These are phyloP conservation scores for Eleginops maclovinus DNA, from an alignment of 2,113 vertebrate species.

Conservation along the genomic window DNA sequence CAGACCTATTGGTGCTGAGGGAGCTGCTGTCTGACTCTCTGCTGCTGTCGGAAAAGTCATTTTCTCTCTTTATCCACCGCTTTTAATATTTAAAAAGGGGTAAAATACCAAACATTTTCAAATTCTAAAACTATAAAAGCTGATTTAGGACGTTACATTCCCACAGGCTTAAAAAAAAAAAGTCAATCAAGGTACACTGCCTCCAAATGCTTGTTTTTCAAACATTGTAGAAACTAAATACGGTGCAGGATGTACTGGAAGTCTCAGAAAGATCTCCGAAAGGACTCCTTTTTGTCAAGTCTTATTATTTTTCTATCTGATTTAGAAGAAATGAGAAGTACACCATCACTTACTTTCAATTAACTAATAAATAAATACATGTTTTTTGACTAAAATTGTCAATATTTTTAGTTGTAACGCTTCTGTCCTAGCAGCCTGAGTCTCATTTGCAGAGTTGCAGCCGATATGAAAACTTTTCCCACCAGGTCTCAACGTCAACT, in stretches of 20 bases:
- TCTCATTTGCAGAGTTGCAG: not conserved
- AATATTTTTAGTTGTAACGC: too few species aligned
- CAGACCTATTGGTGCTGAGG: slow-evolving; percentile 91
- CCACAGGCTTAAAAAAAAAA: not conserved
- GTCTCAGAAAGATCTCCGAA: too few species aligned
- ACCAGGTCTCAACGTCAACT: not conserved
- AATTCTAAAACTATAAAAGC: not conserved
- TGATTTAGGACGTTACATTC: not conserved
- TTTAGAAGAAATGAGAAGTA: not conserved
- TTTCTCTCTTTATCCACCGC: slow-evolving; percentile 21
- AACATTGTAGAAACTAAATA: not conserved
- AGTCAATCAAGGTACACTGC: not conserved
- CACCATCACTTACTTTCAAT: too few species aligned
- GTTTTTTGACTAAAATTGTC: not conserved
- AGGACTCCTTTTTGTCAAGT: too few species aligned
- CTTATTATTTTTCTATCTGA: not conserved
- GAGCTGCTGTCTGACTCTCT: slow-evolving; percentile 69
- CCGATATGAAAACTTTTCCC: slow-evolving; percentile 6
- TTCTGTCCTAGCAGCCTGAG: not conserved
- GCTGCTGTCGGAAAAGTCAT: slow-evolving; percentile 43
- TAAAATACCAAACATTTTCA: not conserved
- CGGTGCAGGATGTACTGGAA: not conserved
- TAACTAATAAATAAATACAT: not conserved
- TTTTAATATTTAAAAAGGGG: not conserved
- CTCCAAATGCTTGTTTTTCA: not conserved